Percentiles rank a stretch among this genome's conserved stretches.
These are phyloP conservation scores for Halisarca cf. caerulea DNA, from an alignment of 37 sponge, comb jelly and placozoan genomes.

Conservation along the genomic window DNA sequence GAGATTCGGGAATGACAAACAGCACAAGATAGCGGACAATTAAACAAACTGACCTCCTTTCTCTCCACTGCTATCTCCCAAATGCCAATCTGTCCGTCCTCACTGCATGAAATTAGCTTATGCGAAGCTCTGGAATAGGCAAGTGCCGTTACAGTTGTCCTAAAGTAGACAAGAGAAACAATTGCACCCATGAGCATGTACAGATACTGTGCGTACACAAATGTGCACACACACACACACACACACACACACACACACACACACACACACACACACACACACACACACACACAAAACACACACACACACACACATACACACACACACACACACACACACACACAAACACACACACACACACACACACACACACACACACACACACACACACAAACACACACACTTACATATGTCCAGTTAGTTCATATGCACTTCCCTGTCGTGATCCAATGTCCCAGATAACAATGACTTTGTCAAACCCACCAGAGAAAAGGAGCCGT, in stretches of 20 bases:
- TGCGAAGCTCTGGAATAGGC: slow-evolving; percentile 53
- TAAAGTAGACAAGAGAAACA: slow-evolving; percentile 14
- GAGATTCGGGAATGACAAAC: no score
- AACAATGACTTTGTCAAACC: slow-evolving; percentile 89
- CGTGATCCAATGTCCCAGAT: slow-evolving; percentile 96
- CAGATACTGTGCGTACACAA: not conserved
- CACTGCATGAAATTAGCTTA: slow-evolving; percentile 78
- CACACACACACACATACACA: not conserved
- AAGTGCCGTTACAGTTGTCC: slow-evolving; percentile 66
- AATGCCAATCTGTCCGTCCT: slow-evolving; percentile 73
- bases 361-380: not conserved
- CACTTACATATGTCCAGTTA: slow-evolving; percentile 88
- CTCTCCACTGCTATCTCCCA: slow-evolving; percentile 87
- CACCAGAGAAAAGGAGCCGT: slow-evolving; percentile 89
- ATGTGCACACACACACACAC: slow-evolving; percentile 12
- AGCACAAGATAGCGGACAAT: no score
- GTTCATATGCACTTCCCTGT: slow-evolving; percentile 94
- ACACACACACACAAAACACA: not conserved
- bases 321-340: not conserved
- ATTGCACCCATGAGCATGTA: not conserved
- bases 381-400: not conserved
- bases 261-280: slow-evolving; percentile 23
- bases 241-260: not conserved
- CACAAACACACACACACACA: not conserved
- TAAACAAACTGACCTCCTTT: slow-evolving; percentile 55